phyloP scores from a whole-genome alignment of 2,113 vertebrate species.

The Nothobranchius furzeri region DNA sequence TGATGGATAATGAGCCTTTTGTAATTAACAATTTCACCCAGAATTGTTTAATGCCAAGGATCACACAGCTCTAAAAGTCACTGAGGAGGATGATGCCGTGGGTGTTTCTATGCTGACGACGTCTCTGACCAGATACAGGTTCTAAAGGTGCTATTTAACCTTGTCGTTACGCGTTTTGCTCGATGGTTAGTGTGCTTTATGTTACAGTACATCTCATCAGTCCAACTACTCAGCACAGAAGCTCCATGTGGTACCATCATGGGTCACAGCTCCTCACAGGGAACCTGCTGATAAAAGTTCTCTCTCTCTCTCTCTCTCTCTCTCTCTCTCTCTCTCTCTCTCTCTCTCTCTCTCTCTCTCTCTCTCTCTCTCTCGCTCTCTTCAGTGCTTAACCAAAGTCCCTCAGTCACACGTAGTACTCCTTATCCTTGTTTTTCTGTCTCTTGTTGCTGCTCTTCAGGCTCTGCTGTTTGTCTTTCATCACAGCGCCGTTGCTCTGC shows the following conservation, averaged over 20 bases:
- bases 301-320: conserved; percentile 22
- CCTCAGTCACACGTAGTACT: conserved; percentile 94
- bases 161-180: conserved; percentile 71
- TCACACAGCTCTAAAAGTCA: conserved; percentile 88
- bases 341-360: conserved; percentile 62
- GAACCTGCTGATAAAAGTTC: conserved; percentile 71
- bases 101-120: conserved; percentile 87
- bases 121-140: conserved; percentile 88
- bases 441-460: conserved; percentile 96
- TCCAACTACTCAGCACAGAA: conserved; percentile 84
- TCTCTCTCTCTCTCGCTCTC: conserved; percentile 53
- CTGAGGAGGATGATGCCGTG: conserved; percentile 92
- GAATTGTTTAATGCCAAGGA: conserved; percentile 73
- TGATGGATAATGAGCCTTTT: conserved; percentile 72
- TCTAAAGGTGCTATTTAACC: conserved; percentile 84
- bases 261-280: conserved; percentile 81
- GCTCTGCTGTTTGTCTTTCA: conserved; percentile 97
- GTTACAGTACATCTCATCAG: conserved; percentile 89
- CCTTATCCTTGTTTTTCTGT: conserved; percentile 99
- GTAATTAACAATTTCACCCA: conserved; percentile 76
- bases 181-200: conserved; percentile 92
- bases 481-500: conserved; percentile 95
- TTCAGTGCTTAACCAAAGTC: conserved; percentile 21
- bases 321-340: conserved; percentile 44
- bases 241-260: conserved; percentile 81